These are phyloP conservation scores for Lysandra coridon DNA, from an alignment of 2,888 invertebrate species.

Conservation along the genomic window DNA sequence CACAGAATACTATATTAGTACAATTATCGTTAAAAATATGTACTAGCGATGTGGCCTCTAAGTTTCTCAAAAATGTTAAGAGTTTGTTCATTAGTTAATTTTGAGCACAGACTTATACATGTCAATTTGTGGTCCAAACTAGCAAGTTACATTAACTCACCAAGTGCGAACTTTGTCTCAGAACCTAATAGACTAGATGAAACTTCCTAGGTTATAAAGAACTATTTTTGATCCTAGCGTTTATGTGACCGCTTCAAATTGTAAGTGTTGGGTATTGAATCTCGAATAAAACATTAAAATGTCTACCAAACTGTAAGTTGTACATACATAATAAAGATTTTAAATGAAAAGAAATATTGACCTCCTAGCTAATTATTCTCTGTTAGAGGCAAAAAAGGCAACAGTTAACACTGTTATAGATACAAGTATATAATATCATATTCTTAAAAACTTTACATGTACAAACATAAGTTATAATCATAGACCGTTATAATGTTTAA, in stretches of 20 bases:
- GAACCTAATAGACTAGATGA: slow-evolving; percentile 12
- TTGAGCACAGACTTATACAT: neutral
- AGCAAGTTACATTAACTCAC: slow-evolving; percentile 13
- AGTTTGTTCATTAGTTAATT: slow-evolving; percentile 1
- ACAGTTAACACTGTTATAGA: too few species aligned
- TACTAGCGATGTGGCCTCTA: neutral
- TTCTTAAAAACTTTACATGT: too few species aligned
- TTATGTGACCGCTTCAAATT: neutral
- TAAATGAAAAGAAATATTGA: too few species aligned
- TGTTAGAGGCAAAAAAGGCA: too few species aligned
- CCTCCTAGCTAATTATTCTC: too few species aligned
- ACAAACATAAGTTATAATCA: too few species aligned
- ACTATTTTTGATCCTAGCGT: slow-evolving; percentile 2
- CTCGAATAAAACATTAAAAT: neutral
- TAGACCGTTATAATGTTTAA: too few species aligned
- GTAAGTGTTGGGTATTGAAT: neutral
- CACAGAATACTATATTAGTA: too few species aligned
- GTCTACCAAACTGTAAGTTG: neutral
- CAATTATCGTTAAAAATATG: too few species aligned
- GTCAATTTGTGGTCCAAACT: slow-evolving; percentile 6
- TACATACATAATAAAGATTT: too few species aligned
- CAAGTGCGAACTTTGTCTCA: neutral
- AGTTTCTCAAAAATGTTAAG: neutral
- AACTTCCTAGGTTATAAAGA: slow-evolving; percentile 10
- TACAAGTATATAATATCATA: too few species aligned